Evolutionary conservation across 2,113 vertebrate genomes (phyloP).

Genomic region (Sebastes schlegelii): DNA sequence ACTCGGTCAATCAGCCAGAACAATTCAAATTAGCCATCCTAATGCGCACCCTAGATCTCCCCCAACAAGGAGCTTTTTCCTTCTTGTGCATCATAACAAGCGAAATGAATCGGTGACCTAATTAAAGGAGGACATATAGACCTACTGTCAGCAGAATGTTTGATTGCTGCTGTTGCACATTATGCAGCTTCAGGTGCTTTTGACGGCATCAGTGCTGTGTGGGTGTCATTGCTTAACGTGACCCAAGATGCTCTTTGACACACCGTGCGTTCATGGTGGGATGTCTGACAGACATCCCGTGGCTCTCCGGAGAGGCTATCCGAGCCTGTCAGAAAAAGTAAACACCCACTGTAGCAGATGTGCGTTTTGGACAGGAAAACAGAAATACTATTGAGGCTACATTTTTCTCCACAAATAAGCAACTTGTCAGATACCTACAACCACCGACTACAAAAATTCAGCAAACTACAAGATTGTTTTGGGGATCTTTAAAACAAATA

Average conservation of each 20-base stretch:
- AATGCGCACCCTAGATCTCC: slow-evolving; percentile 18
- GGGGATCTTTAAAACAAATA: not conserved
- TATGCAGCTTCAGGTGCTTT: slow-evolving; percentile 53
- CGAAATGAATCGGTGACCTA: slow-evolving; percentile 72
- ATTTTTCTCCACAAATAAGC: slow-evolving; percentile 1
- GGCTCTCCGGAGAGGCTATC: slow-evolving; percentile 18
- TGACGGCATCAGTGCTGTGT: not conserved
- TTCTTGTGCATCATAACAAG: slow-evolving; percentile 60
- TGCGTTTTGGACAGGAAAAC: slow-evolving; percentile 8
- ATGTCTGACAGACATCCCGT: slow-evolving; percentile 17
- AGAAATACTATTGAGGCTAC: slow-evolving; percentile 5
- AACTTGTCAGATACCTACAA: not conserved
- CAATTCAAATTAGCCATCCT: slow-evolving; percentile 46
- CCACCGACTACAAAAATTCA: not conserved
- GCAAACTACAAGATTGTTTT: not conserved
- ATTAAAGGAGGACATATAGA: slow-evolving; percentile 69
- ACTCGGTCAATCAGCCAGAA: slow-evolving; percentile 56
- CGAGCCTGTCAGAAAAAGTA: slow-evolving; percentile 19
- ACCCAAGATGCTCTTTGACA: slow-evolving; percentile 52
- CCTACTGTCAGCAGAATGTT: slow-evolving; percentile 63
- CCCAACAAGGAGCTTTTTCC: slow-evolving; percentile 23
- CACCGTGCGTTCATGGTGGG: slow-evolving; percentile 5
- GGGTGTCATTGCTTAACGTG: slow-evolving; percentile 29
- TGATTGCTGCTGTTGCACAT: slow-evolving; percentile 59
- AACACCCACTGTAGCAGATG: not conserved